A percentile compares a stretch with the other conserved stretches of the same genome.
Conservation (phyloP, 2,113 vertebrate species). For the Ailuropoda melanoleuca region DNA sequence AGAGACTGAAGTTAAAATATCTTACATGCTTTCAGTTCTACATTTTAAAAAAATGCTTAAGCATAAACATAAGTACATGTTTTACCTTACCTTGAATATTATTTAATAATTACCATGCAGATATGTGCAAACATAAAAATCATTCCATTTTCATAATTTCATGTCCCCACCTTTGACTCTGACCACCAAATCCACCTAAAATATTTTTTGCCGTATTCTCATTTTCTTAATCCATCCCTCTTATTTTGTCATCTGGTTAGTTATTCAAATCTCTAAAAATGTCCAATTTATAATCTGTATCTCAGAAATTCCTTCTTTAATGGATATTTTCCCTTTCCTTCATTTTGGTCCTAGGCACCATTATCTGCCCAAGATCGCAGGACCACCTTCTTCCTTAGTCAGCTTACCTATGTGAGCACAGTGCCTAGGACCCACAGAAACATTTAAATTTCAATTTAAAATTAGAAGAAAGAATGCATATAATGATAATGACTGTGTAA, state of each 20-base stretch:
- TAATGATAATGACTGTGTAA: neutral
- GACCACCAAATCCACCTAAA: neutral
- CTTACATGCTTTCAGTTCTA: neutral
- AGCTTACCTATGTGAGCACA: neutral
- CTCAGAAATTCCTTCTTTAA: neutral
- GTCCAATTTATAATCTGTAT: neutral
- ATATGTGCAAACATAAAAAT: neutral
- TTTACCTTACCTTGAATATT: neutral
- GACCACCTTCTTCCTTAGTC: neutral
- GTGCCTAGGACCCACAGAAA: neutral
- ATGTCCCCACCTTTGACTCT: neutral
- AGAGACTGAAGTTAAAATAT: neutral
- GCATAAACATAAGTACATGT: neutral
- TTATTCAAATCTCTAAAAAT: neutral
- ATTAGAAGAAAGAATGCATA: neutral
- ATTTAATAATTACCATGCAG: neutral
- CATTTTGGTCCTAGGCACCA: neutral
- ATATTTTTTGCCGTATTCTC: neutral
- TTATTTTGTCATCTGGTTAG: neutral
- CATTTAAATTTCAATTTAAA: neutral
- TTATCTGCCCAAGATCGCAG: neutral
- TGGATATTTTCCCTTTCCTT: neutral
- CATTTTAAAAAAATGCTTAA: neutral
- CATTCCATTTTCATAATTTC: neutral
- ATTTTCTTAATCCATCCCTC: neutral